These are phyloP conservation scores for Arvicanthis niloticus DNA, from an alignment of 2,113 vertebrate species.

Conservation along the genomic window DNA sequence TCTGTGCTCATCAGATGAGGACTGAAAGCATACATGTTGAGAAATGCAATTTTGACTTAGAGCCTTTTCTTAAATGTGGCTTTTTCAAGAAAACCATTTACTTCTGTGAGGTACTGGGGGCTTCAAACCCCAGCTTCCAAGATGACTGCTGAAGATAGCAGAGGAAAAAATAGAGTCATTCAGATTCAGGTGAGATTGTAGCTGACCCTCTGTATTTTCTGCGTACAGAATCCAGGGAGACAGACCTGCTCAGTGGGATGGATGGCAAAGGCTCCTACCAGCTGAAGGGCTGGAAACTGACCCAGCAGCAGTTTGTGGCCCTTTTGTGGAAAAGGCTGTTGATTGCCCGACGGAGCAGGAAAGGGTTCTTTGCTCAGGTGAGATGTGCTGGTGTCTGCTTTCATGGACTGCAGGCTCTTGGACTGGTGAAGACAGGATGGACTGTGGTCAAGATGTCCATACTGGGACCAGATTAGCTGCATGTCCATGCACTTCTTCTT, in stretches of 20 bases:
- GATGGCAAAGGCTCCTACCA: constrained; percentile 96
- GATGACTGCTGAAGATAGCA: not conserved
- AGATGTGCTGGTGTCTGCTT: constrained; percentile 66
- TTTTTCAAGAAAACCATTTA: not conserved
- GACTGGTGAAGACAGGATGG: not conserved
- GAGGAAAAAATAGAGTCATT: not conserved
- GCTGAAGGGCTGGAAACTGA: constrained; percentile 94
- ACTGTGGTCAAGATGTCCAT: rapidly evolving
- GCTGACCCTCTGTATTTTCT: constrained; percentile 52
- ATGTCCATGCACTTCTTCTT: not conserved
- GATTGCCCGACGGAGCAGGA: constrained; percentile 95
- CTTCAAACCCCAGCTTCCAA: not conserved
- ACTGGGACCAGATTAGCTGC: not conserved
- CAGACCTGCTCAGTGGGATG: constrained; percentile 91
- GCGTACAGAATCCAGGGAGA: constrained; percentile 92
- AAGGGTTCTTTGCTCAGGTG: constrained; percentile 99
- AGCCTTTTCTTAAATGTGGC: not conserved
- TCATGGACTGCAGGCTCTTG: not conserved
- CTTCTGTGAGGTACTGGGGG: not conserved
- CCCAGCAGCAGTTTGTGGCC: constrained; percentile 95
- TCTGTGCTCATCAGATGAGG: not conserved
- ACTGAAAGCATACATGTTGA: not conserved
- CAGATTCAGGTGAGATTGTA: not conserved
- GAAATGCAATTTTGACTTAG: not conserved
- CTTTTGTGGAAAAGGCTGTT: constrained; percentile 97